Conservation (phyloP, 2,113 vertebrate species). For the Stegostoma tigrinum region DNA sequence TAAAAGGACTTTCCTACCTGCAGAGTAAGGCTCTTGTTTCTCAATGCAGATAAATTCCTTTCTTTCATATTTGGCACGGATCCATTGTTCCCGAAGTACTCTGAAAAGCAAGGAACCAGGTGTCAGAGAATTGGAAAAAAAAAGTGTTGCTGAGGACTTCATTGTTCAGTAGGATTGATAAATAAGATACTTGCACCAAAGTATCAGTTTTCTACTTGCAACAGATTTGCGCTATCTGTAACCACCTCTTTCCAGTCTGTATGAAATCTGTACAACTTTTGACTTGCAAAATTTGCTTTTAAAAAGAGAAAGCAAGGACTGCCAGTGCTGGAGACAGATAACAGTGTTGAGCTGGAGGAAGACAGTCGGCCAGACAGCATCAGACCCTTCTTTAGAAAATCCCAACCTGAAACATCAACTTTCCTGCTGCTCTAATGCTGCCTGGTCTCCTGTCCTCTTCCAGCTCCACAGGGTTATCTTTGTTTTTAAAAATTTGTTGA, state of each 20-base stretch:
- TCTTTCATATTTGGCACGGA: conserved; percentile 87
- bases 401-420: too few relatives aligned
- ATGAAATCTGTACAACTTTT: not conserved
- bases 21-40: conserved; percentile 90
- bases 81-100: conserved; percentile 89
- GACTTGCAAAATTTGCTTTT: not conserved
- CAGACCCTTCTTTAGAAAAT: too few relatives aligned
- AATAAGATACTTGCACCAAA: conserved; percentile 31
- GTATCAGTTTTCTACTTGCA: not conserved
- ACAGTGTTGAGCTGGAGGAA: too few relatives aligned
- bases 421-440: too few relatives aligned
- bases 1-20: conserved; percentile 60
- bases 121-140: not conserved
- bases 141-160: not conserved
- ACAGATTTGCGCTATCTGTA: not conserved
- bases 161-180: conserved; percentile 85
- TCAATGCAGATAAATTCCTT: conserved; percentile 84
- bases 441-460: too few relatives aligned
- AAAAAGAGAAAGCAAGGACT: too few relatives aligned
- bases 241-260: not conserved
- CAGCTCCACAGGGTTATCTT: too few relatives aligned
- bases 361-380: too few relatives aligned
- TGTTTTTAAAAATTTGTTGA: too few relatives aligned
- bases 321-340: too few relatives aligned
- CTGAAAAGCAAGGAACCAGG: conserved; percentile 54